These are phyloP conservation scores for Mnemiopsis leidyi DNA, from an alignment of 37 sponge, comb jelly and placozoan genomes.

Conservation along the genomic window DNA sequence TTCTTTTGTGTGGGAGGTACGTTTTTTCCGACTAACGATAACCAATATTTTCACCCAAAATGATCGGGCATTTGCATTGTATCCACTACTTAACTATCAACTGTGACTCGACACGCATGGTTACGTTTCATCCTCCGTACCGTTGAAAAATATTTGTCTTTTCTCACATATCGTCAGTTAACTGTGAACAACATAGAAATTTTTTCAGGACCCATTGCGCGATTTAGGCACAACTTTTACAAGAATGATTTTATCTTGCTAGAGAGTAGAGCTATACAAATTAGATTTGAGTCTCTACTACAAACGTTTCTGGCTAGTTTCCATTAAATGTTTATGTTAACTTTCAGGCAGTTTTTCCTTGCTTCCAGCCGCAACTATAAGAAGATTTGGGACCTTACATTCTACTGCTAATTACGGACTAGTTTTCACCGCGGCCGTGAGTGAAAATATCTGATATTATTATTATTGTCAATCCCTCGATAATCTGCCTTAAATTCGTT, in stretches of 20 bases:
- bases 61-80: too few species aligned
- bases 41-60: too few species aligned
- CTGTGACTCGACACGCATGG: too few species aligned
- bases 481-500: background rate
- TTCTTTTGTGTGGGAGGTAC: conserved; percentile 92
- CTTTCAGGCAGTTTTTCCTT: conserved; percentile 57
- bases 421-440: conserved; percentile 42
- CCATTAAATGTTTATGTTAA: background rate
- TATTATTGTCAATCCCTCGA: background rate
- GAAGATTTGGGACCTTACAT: background rate
- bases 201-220: too few species aligned
- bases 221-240: too few species aligned
- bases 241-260: too few species aligned
- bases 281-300: background rate
- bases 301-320: background rate
- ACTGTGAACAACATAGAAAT: too few species aligned
- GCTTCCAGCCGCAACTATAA: conserved; percentile 17
- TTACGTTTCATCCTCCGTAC: too few species aligned
- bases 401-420: conserved; percentile 48
- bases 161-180: background rate
- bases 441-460: background rate
- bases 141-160: background rate
- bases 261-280: too few species aligned
- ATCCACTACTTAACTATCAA: too few species aligned
- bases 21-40: too few species aligned